Conservation (phyloP, 2,888 invertebrate species). For the Leucophenga maculata region DNA sequence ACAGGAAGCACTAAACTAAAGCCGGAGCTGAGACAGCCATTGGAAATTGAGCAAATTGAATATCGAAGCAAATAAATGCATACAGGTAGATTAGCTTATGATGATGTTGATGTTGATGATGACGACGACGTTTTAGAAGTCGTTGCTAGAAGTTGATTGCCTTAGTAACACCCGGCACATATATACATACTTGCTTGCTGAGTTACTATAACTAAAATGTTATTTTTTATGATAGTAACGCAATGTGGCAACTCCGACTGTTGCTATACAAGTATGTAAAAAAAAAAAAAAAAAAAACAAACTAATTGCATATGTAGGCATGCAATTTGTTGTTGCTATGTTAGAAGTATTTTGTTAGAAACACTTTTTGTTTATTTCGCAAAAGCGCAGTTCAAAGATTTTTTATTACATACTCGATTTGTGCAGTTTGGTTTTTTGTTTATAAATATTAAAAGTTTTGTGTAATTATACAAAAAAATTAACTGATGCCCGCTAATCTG, state of each 20-base stretch:
- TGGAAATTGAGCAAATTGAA: conserved; percentile 37
- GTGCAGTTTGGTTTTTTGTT: not conserved
- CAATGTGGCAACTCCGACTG: conserved; percentile 13
- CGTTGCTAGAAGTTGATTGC: conserved; percentile 30
- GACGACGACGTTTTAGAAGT: not conserved
- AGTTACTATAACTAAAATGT: no score
- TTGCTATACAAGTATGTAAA: not conserved
- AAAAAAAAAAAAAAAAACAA: no score
- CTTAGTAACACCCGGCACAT: conserved; percentile 57
- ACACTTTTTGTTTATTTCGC: not conserved
- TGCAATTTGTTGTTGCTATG: conserved; percentile 45
- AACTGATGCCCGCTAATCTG: conserved; percentile 36
- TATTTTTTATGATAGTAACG: not conserved
- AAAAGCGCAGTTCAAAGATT: not conserved
- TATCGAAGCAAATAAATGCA: conserved; percentile 39
- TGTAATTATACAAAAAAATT: not conserved
- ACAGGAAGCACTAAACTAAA: conserved; percentile 1
- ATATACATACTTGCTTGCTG: not conserved
- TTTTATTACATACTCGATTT: not conserved
- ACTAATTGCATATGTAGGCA: no score
- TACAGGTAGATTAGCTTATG: conserved; percentile 15
- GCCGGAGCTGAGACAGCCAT: conserved; percentile 10
- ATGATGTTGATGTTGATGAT: no score
- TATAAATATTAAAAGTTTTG: not conserved
- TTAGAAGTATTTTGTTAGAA: conserved; percentile 30